Evolutionary conservation across 2,888 invertebrate species (phyloP), one percentile per base, ranked within the genome.

Genomic region (Periphyllus acericola): DNA sequence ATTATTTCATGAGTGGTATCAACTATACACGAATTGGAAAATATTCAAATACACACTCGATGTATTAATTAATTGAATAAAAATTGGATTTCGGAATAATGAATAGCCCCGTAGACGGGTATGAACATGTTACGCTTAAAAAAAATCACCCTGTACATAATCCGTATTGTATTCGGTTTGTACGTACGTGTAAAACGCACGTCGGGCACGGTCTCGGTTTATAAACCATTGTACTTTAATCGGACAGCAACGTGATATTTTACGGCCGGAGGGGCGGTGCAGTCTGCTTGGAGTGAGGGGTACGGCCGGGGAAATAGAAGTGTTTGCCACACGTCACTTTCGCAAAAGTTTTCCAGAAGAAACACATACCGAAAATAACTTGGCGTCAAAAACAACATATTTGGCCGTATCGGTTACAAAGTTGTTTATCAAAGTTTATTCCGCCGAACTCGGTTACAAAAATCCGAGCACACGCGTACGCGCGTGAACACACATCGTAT

Each of bases 381-480:
- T 34, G 4, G 36, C 60, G 72, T 83, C 74, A 55, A 83, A 74
- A 74, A 83, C 74, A 83, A 36, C 83, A 36, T 55, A 17, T 52
- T 74, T 52, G 40, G 25, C 17, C 34, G 19, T 82, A 82, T 82
- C 82, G 82, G 32, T 82, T 82, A 82, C 82, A 82, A 72, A 68
- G 72, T 82, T 72, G 72, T 82, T 34, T 52, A 72, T 82, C 72
- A 25, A 72, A 82, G 82, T 82, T 82, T 72, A 72, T 72, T 72
- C 72, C n/a, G 34, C 34, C 72, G 34, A 82, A 82, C 32, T 72
- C 8, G 34, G 8, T 72, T 82, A 52, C 17, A 68, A 72, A 72
- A 34, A 78, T 78, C 40, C 72, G 17, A 19, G 21, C 60, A 60
- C 25, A 25, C 25, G 4, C 14, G 19, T 17, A 55, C 68, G 9